phyloP scores from a whole-genome alignment of 2,888 invertebrate species.

The Halocaridina rubra region DNA sequence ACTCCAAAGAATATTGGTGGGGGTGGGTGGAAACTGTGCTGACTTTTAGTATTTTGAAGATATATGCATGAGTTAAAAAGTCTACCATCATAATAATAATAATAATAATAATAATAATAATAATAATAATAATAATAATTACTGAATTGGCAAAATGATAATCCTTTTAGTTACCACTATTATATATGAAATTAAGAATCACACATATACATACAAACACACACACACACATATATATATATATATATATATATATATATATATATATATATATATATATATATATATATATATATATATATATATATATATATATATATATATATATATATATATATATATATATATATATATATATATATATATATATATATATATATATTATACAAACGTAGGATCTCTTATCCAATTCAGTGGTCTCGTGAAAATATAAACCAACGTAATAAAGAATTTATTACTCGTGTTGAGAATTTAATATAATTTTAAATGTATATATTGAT shows the following conservation, averaged over 20 bases:
- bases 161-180: neutral
- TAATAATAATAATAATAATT: neutral
- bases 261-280: neutral
- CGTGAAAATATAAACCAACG: too few relatives aligned
- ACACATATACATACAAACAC: neutral
- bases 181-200: neutral
- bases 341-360: neutral
- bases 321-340: neutral
- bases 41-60: neutral
- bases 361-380: slow-evolving; percentile 1
- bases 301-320: neutral
- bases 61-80: too few relatives aligned
- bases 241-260: neutral
- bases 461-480: too few relatives aligned
- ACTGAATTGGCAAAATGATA: neutral
- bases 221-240: neutral
- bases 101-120: neutral
- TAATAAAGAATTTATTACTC: too few relatives aligned
- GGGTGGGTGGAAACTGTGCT: neutral
- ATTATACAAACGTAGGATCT: neutral
- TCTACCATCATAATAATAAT: too few relatives aligned
- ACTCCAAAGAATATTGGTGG: neutral
- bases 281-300: neutral
- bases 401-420: too few relatives aligned
- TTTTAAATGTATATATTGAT: too few relatives aligned